Base-by-base conservation (phyloP, 2,113 vertebrate species). In the Melozone crissalis region DNA sequence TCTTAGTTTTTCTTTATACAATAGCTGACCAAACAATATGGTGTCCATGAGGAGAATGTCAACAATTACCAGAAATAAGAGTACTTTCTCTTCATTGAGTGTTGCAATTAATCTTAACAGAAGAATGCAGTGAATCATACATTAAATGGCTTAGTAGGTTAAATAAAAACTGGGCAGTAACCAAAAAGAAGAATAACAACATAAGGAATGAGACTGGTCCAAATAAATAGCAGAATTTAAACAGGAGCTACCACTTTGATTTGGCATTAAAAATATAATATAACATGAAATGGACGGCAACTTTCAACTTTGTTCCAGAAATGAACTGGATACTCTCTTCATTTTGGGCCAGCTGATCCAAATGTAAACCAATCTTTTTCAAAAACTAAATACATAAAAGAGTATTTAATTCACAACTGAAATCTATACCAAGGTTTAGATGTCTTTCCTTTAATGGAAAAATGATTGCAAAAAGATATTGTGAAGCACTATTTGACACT, bases 371-470 rank as follows among this genome's bases (percentile, higher is more conserved):
- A 63, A 47, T 3, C 21, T 81, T 87, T 72, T 80, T 65, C 7
- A 76, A 93, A 76, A 47, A 51, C 23, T 73, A 43, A 86, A 86
- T 46, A 54, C 22, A 86, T 95, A 83, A 80, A 91, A 67, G 37
- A 63, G 41, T 89, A 73, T 31, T 96, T 93, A 35, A 76, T 91
- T 84, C 57, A 41, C 33, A 62, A 71, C 4, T 65, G 73, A 95
- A 97, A 82, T 51, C 89, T 61, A 93, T 61, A 81, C 62, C 37
- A 77, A 91, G 41, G 90, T 89, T 94, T 95, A 63, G 63, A 78
- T 74, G 17, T 62, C 65, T 79, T 94, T 19, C 39, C 30, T 66
- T 69, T 58, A 57, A 72, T 67, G 49, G 68, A 81, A 91, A 95
- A 94, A 89, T 65, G 58, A 51, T 76, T 90, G 74, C 31, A 88